Conservation (phyloP, 2,113 vertebrate species). For the Caloenas nicobarica region DNA sequence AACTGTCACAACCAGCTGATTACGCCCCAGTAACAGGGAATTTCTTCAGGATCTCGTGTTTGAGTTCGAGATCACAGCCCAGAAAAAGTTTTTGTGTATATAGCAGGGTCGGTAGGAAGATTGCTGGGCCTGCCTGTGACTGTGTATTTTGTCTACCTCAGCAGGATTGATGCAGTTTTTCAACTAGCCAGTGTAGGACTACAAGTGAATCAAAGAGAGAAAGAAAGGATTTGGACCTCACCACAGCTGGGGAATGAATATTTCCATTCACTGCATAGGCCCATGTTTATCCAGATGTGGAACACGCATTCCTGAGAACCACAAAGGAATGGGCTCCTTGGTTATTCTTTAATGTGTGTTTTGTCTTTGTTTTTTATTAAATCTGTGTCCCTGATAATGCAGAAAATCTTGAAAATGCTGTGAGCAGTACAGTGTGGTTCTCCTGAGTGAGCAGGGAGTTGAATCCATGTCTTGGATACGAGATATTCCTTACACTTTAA, state of each 20-base stretch:
- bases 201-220: neutral
- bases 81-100: neutral
- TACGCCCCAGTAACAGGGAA: neutral
- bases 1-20: neutral
- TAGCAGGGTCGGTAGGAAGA: neutral
- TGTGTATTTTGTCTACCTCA: neutral
- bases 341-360: neutral
- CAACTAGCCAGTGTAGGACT: neutral
- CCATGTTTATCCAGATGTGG: conserved; percentile 53
- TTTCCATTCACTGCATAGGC: neutral
- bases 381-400: neutral
- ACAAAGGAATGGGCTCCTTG: neutral
- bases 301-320: neutral
- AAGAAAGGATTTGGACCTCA: neutral
- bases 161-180: neutral
- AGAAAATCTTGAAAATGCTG: neutral
- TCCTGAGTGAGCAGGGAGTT: neutral
- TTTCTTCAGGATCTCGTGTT: neutral
- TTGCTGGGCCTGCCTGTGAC: neutral
- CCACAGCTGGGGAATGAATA: conserved; percentile 13
- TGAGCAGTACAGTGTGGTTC: neutral
- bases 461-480: neutral
- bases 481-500: neutral
- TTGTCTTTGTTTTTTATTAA: conserved; percentile 25
- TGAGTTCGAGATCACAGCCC: neutral